Base-by-base conservation (phyloP, 2,888 invertebrate species). In the Monochamus alternatus region DNA sequence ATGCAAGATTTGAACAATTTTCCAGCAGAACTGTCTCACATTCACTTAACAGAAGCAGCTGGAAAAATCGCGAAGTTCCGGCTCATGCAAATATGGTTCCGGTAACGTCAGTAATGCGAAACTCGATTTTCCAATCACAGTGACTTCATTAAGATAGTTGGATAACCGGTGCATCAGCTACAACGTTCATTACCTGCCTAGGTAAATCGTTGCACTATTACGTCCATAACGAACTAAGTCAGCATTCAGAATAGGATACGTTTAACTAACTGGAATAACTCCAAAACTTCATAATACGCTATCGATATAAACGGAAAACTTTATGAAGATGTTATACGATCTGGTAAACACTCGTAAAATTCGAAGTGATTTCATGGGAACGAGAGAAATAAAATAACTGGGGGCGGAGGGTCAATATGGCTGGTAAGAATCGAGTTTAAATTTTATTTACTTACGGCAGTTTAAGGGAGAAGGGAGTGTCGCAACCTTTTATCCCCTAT, bases 41-140 rank as follows among this genome's bases (percentile, higher is more conserved):
- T 59, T 60, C 31, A 60, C 60, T 12, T 60, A 60, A 60, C 38
- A 38, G 38, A 38, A 38, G 38, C 38, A 7, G 4, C 38, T 55
- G 14, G 1, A 55, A 55, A 55, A 55, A 55, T 55, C 14, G 5
- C 14, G 55, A 64, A 44, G 44, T 47, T 12, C 47, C 22, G 22
- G 44, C 47, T 14, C 31, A 51, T 22, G 44, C 44, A 64, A 9
- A 38, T 64, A 22, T 38, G 44, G 47, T 12, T 10, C n/a, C 38
- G 0, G n/a, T 43, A 63, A 38, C 55, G 30, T 38, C 52, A 31
- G 47, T 66, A 66, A 66, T 32, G 31, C 44, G n/a, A 67, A 55
- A 67, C 58, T 67, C 14, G 31, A 67, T 67, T 67, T 67, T 67
- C 58, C 67, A 67, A 67, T 67, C 67, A 67, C 14, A 47, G 22